These are phyloP conservation scores for Nebria brevicollis DNA, from an alignment of 2,888 invertebrate species.

Conservation along the genomic window DNA sequence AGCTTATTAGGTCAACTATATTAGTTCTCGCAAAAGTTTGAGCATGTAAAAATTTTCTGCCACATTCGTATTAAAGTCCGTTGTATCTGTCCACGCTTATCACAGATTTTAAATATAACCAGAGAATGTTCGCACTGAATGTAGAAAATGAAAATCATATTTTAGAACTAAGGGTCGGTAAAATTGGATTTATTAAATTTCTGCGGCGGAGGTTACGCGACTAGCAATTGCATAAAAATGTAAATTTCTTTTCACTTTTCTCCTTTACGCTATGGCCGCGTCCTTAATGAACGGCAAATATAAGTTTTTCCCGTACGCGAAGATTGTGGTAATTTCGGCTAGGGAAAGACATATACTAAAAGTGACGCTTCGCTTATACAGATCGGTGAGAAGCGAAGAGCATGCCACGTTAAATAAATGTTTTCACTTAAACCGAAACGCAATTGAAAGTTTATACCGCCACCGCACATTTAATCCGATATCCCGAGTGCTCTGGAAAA, in stretches of 20 bases:
- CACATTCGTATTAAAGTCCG: not conserved
- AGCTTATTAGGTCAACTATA: not conserved
- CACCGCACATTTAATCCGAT: conserved; percentile 14
- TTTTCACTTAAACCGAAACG: conserved; percentile 33
- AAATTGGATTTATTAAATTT: conserved; percentile 48
- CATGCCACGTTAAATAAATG: conserved; percentile 32
- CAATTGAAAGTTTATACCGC: conserved; percentile 39
- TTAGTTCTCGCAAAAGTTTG: not conserved
- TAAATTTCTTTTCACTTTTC: conserved; percentile 46
- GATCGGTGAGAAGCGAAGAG: not conserved
- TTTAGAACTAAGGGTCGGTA: conserved; percentile 46
- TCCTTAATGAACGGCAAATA: conserved; percentile 46
- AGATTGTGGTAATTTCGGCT: not conserved
- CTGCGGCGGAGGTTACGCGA: conserved; percentile 37
- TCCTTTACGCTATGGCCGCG: conserved; percentile 27
- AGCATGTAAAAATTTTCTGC: not conserved
- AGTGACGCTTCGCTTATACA: not conserved
- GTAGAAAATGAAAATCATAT: conserved; percentile 47
- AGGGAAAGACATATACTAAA: not conserved
- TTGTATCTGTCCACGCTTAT: conserved; percentile 18
- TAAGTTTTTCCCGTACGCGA: conserved; percentile 32
- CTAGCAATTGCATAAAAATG: conserved; percentile 47
- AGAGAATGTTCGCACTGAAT: conserved; percentile 37
- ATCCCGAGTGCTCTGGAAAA: conserved; percentile 27
- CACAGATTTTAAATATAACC: conserved; percentile 47